phyloP scores from a whole-genome alignment of 2,113 vertebrate species.

The Terrapene triunguis region DNA sequence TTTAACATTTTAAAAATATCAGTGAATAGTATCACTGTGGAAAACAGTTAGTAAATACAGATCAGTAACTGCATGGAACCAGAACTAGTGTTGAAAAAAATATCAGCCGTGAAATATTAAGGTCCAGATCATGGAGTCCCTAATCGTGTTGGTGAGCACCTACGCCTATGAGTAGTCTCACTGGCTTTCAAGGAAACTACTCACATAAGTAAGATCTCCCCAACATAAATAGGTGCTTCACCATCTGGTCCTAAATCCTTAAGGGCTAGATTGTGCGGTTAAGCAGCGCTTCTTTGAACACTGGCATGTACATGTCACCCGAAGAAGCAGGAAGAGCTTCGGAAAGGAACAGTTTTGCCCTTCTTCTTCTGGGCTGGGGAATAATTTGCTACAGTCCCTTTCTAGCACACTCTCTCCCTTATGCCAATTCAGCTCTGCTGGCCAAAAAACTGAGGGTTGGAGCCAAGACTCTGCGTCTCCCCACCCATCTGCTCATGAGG shows the following conservation, averaged over 20 bases:
- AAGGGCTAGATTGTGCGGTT: accelerated
- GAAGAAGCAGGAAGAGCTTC: background rate
- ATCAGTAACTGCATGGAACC: constrained; percentile 39
- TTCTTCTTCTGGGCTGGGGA: background rate
- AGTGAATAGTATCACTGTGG: background rate
- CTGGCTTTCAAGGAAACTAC: background rate
- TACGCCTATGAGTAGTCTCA: background rate
- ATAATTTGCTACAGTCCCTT: background rate
- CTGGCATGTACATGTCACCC: background rate
- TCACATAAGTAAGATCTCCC: background rate
- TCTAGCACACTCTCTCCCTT: constrained; percentile 23
- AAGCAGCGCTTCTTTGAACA: accelerated
- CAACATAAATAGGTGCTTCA: background rate
- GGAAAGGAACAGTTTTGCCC: background rate
- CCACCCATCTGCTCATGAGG: background rate
- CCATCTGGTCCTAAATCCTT: accelerated
- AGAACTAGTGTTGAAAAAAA: background rate
- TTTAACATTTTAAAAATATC: constrained; percentile 28
- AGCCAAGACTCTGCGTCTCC: constrained; percentile 52
- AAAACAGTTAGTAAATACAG: constrained; percentile 47
- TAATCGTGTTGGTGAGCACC: background rate
- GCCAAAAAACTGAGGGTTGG: background rate
- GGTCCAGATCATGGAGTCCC: background rate
- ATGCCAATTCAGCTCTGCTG: constrained; percentile 31
- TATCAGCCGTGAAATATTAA: background rate